phyloP scores from a whole-genome alignment of 2,113 vertebrate genomes.

The Bothrops jararaca region DNA sequence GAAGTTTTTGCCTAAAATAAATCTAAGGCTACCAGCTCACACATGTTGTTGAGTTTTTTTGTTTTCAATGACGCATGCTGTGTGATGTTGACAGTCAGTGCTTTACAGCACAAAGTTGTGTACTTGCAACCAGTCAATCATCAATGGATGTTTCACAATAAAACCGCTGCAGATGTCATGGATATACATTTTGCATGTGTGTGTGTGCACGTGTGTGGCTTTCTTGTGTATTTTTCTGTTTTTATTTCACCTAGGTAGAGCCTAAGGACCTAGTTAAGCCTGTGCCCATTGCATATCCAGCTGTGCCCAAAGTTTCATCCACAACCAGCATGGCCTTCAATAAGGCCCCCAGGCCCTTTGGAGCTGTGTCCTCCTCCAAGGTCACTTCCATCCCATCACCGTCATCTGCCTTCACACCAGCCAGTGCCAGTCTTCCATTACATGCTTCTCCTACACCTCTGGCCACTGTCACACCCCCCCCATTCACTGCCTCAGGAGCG shows the following conservation, averaged over 20 bases:
- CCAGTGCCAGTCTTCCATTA: constrained; percentile 69
- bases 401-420: constrained; percentile 87
- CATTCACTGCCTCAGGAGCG: constrained; percentile 59
- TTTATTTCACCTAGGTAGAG: constrained; percentile 78
- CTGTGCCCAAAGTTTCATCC: constrained; percentile 73
- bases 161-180: background rate
- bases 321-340: constrained; percentile 79
- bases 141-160: background rate
- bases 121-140: constrained; percentile 5
- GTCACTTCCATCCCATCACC: constrained; percentile 89
- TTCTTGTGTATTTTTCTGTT: constrained; percentile 67
- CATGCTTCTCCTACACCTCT: constrained; percentile 58
- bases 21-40: constrained; percentile 11
- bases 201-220: constrained; percentile 75
- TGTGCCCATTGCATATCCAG: constrained; percentile 82
- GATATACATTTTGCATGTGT: constrained; percentile 70
- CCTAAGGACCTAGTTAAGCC: constrained; percentile 88
- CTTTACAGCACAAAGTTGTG: constrained; percentile 10
- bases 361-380: constrained; percentile 77
- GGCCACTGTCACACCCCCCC: constrained; percentile 60
- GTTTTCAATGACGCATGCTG: constrained; percentile 43
- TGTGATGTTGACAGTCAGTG: constrained; percentile 7
- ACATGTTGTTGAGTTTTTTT: constrained; percentile 32
- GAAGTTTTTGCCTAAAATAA: constrained; percentile 15
- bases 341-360: constrained; percentile 86